Conservation (phyloP, 2,113 vertebrate genomes). For the Paratilapia polleni region DNA sequence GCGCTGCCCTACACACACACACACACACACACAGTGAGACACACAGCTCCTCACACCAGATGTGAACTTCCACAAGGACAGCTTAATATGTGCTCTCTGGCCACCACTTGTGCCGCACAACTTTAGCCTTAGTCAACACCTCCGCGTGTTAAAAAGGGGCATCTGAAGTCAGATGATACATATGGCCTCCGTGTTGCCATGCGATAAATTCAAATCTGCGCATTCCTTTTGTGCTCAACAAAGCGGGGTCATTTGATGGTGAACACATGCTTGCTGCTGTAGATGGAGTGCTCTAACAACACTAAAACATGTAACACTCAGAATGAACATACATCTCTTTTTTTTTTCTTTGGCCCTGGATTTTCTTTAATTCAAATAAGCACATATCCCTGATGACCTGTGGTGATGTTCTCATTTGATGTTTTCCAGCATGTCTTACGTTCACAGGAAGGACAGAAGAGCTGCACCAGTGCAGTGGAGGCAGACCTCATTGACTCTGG, state of each 20-base stretch:
- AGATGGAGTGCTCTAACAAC: not conserved
- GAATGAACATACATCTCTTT: not conserved
- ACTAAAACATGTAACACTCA: not conserved
- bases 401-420: slow-evolving; percentile 58
- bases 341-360: not conserved
- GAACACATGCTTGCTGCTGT: slow-evolving; percentile 37
- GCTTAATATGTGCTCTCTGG: slow-evolving; percentile 59
- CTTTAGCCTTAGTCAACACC: slow-evolving; percentile 36
- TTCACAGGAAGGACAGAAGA: slow-evolving; percentile 35
- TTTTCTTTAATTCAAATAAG: slow-evolving; percentile 36
- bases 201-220: slow-evolving; percentile 45
- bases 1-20: slow-evolving; percentile 74
- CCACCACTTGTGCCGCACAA: slow-evolving; percentile 37
- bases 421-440: slow-evolving; percentile 21
- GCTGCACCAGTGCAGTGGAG: slow-evolving; percentile 37
- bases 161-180: slow-evolving; percentile 50
- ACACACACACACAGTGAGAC: slow-evolving; percentile 7
- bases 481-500: slow-evolving; percentile 61
- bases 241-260: slow-evolving; percentile 37
- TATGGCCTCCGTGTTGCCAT: slow-evolving; percentile 46
- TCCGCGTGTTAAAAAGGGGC: slow-evolving; percentile 24
- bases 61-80: slow-evolving; percentile 85
- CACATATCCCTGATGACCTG: slow-evolving; percentile 49
- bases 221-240: slow-evolving; percentile 46
- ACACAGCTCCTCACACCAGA: slow-evolving; percentile 86